Percentiles rank a stretch among this genome's conserved stretches.
Evolutionary conservation across 2,888 invertebrate species (phyloP).

Genomic region (Lithophane leautieri): DNA sequence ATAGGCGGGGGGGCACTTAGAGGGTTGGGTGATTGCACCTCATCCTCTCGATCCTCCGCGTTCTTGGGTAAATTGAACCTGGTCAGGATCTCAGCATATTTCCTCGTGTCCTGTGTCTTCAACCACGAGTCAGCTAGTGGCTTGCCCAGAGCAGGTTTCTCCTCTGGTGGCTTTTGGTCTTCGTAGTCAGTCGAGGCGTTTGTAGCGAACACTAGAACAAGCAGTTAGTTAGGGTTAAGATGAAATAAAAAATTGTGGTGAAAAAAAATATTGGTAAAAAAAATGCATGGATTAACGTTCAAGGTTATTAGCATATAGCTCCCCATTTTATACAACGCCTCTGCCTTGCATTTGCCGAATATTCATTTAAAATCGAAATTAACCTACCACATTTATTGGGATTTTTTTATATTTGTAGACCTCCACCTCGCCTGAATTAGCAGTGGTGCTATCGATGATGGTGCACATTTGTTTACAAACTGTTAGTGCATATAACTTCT

Average conservation of each 20-base stretch:
- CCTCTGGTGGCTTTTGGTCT: constrained; percentile 42
- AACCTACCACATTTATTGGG: background rate
- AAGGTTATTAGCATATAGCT: background rate
- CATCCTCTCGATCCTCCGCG: background rate
- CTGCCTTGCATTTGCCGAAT: no score
- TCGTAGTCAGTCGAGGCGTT: constrained; percentile 69
- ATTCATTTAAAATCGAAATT: background rate
- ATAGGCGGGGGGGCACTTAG: background rate
- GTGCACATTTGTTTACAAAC: background rate
- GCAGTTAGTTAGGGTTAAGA: background rate
- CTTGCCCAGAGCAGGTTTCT: constrained; percentile 36
- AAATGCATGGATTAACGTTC: background rate
- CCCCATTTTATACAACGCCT: background rate
- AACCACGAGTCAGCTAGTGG: constrained; percentile 74
- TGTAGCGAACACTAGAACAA: constrained; percentile 61
- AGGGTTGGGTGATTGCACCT: background rate
- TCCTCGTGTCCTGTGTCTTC: constrained; percentile 73
- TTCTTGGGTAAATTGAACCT: constrained; percentile 65
- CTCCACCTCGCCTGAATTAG: background rate
- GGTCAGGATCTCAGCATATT: constrained; percentile 76
- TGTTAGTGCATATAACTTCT: background rate
- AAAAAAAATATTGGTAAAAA: no score
- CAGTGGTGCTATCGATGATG: background rate
- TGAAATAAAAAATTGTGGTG: background rate
- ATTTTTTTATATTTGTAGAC: background rate